phyloP scores from a whole-genome alignment of 2,797 vertebrate genomes.

The Oceanodroma leucorhoa region DNA sequence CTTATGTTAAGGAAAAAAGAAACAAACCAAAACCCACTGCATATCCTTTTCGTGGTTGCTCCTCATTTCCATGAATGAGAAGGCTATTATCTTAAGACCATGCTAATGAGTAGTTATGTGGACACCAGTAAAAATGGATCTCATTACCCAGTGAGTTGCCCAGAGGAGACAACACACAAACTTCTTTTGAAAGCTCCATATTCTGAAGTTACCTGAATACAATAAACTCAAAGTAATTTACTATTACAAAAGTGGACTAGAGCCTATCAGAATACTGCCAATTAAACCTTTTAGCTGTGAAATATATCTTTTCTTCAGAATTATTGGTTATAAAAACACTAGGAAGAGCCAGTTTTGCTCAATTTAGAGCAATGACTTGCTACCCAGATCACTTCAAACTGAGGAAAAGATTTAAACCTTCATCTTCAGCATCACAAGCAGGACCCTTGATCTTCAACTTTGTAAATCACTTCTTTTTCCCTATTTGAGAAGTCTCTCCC shows the following conservation, averaged over 20 bases:
- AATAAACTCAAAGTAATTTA: not conserved
- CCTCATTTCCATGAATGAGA: not conserved
- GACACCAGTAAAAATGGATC: not conserved
- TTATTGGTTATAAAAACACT: not conserved
- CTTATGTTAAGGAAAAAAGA: not conserved
- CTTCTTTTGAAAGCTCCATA: not conserved
- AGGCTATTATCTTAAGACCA: not conserved
- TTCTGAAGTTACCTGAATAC: not conserved
- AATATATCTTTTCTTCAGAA: not conserved
- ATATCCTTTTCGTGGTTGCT: not conserved
- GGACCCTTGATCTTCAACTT: not conserved
- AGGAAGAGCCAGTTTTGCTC: not conserved
- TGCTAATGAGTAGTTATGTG: not conserved
- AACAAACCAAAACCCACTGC: not conserved
- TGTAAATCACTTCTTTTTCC: not conserved
- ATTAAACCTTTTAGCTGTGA: not conserved
- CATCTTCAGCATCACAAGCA: not conserved
- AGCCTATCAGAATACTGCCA: not conserved
- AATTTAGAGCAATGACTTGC: not conserved
- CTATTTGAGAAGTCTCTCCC: not conserved
- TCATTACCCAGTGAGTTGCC: not conserved
- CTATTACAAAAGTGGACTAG: not conserved
- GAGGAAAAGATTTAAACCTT: not conserved
- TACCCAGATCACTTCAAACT: not conserved
- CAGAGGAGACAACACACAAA: not conserved